phyloP scores from a whole-genome alignment of 2,888 invertebrate genomes.

The Tipula lateralis region DNA sequence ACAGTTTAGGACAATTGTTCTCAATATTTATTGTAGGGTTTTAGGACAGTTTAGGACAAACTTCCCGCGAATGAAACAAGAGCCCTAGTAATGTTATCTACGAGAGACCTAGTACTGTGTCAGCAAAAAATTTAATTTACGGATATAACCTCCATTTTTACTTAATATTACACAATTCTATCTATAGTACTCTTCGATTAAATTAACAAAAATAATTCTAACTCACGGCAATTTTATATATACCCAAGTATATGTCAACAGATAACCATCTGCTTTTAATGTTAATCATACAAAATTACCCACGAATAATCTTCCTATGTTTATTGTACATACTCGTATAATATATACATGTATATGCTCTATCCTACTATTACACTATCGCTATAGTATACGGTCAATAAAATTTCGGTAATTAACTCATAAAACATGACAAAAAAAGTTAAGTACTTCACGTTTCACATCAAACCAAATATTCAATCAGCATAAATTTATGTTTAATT shows the following conservation, averaged over 20 bases:
- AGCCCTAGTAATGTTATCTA: no score
- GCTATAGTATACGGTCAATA: neutral
- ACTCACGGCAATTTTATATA: neutral
- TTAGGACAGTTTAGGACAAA: no score
- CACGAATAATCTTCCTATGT: neutral
- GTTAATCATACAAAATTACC: neutral
- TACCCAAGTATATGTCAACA: neutral
- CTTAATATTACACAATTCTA: no score
- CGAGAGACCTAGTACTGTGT: no score
- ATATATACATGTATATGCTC: neutral
- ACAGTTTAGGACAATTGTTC: no score
- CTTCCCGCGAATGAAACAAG: no score
- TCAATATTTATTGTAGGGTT: no score
- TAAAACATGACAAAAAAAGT: neutral
- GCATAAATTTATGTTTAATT: neutral
- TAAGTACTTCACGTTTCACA: neutral
- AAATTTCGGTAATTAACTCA: neutral
- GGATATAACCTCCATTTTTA: no score
- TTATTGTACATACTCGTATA: no score
- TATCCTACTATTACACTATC: neutral
- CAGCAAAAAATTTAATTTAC: no score
- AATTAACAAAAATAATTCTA: no score
- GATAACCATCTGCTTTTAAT: neutral
- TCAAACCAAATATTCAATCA: conserved; percentile 24
- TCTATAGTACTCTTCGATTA: no score